Base-by-base conservation (phyloP, 1,140 invertebrate genomes). In the Drosophila miranda region DNA sequence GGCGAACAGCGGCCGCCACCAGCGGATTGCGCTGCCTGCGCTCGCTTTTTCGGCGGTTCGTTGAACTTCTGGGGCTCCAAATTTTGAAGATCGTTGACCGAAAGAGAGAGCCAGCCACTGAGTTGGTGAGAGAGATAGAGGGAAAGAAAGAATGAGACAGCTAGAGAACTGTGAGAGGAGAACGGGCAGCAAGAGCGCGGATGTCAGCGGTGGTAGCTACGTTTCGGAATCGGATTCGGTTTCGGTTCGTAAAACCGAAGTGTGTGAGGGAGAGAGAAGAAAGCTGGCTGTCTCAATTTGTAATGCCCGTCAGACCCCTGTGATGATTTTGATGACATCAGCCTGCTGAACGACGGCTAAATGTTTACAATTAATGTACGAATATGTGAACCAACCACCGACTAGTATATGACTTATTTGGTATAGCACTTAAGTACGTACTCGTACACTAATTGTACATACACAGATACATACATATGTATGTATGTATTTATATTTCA, bases 1-100 rank as follows among this genome's bases (percentile, higher is more conserved):
- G 80, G 80, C 68, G 57, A 67, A 50, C 48, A 58, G 52, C 26
- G 54, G 21, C 46, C 13, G 30, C 30, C 67, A 14, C 26, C 44
- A 59, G 14, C 19, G n/a, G 6, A 54, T 63, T 45, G 49, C 41
- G 49, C 21, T 19, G 3, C 30, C 26, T 42, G 14, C 16, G 57
- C 60, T 80, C 51, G 48, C 45, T 67, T 72, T 81, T 84, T 80
- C 51, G 73, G 57, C 49, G 56, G 80, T 59, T 86, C 81, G 77
- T 46, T 41, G 77, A 84, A 58, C 81, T 41, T 34, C 38, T 7
- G 6, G 14, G 43, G 13, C 28, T 63, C 14, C 48, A 80, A 73
- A 58, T 80, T 82, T 74, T 34, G 68, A 57, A 66, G 80, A 77
- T 84, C 80, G 63, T 80, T 84, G 80, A 80, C 76, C 67, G 49